Evolutionary conservation across 2,113 vertebrate genomes (phyloP).

Genomic region (Sitta europaea): DNA sequence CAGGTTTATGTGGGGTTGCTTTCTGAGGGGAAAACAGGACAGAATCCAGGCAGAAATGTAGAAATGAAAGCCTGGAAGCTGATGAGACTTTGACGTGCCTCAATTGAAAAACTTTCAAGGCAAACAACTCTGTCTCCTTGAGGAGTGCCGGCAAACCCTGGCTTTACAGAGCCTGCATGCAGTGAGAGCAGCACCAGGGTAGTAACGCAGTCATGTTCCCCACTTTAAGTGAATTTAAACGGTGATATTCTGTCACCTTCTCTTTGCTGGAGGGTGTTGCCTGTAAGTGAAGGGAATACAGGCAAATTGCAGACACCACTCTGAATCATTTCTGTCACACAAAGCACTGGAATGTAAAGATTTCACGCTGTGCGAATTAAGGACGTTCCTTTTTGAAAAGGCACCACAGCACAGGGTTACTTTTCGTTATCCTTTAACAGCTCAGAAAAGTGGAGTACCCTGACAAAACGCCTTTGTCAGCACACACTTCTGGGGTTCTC

Average conservation of each 20-base stretch:
- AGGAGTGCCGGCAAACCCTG: neutral
- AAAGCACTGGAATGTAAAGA: neutral
- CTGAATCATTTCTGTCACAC: neutral
- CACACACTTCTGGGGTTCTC: neutral
- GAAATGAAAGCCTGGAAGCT: neutral
- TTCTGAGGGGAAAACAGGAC: neutral
- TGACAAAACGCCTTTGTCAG: neutral
- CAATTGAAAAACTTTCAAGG: neutral
- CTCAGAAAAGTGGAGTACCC: neutral
- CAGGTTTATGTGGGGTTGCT: accelerated
- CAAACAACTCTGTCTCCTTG: neutral
- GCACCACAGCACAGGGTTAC: neutral
- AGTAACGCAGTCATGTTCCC: neutral
- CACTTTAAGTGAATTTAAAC: neutral
- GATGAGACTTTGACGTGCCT: neutral
- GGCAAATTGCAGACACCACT: neutral
- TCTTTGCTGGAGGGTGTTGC: neutral
- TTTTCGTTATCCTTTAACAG: neutral
- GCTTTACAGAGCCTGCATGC: accelerated
- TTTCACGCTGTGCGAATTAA: neutral
- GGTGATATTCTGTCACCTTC: neutral
- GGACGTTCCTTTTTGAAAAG: neutral
- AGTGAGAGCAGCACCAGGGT: neutral
- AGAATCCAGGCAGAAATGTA: neutral
- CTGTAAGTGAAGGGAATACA: neutral